A percentile compares a stretch with the other conserved stretches of the same genome.
These are phyloP conservation scores for Hormaphis cornu DNA, from an alignment of 1,140 invertebrate species.

Conservation along the genomic window DNA sequence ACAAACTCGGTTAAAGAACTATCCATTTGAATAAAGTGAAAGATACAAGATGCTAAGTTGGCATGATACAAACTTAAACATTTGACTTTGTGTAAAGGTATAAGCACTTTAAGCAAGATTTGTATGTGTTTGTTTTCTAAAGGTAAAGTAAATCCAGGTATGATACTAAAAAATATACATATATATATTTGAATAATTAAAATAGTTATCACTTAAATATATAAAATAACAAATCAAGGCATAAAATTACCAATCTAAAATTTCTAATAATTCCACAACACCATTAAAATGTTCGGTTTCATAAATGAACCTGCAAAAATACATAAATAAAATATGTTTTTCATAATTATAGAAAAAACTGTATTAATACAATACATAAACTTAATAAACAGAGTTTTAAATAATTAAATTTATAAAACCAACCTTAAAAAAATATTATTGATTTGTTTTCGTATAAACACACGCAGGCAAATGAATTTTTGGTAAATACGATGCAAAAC, in stretches of 20 bases:
- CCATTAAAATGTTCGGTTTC: conserved; percentile 99
- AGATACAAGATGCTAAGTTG: conserved; percentile 98
- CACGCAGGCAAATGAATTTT: conserved; percentile 94
- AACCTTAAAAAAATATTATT: conserved; percentile 94
- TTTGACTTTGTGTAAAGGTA: conserved; percentile 87
- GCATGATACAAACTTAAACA: conserved; percentile 87
- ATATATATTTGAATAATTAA: background rate
- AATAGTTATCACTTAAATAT: background rate
- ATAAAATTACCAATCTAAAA: conserved; percentile 75
- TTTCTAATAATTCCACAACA: conserved; percentile 95
- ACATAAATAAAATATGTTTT: background rate
- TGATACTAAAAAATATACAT: conserved; percentile 78
- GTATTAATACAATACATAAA: background rate
- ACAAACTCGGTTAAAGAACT: conserved; percentile 92
- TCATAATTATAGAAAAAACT: background rate
- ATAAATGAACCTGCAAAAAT: conserved; percentile 86
- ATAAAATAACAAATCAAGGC: background rate
- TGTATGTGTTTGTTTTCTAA: conserved; percentile 95
- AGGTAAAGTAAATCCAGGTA: conserved; percentile 96
- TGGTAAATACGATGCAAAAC: conserved; percentile 99
- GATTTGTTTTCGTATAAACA: conserved; percentile 99
- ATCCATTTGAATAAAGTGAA: conserved; percentile 99
- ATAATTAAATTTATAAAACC: conserved; percentile 2
- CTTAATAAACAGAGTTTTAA: background rate
- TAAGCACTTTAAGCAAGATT: conserved; percentile 94